Percentiles rank a stretch among this genome's conserved stretches.
Evolutionary conservation across 1,140 invertebrate species (phyloP).

Genomic region (Drosophila kurseongensis): DNA sequence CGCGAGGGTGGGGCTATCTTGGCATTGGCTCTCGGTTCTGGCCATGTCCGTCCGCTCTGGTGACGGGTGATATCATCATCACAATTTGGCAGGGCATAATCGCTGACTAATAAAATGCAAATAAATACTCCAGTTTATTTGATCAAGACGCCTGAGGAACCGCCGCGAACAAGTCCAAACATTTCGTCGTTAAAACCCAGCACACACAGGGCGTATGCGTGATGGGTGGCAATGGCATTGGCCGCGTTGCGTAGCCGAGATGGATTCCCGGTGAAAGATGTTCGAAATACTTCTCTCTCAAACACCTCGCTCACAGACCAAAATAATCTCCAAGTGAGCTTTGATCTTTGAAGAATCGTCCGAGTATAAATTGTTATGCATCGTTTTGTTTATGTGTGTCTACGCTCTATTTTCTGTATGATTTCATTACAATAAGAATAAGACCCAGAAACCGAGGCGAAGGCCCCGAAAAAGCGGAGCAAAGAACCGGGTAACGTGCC

Average conservation of each 20-base stretch:
- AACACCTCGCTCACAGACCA: not conserved
- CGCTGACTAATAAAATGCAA: constrained; percentile 74
- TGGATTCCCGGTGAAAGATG: constrained; percentile 2
- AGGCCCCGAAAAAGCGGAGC: constrained; percentile 33
- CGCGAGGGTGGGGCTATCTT: constrained; percentile 36
- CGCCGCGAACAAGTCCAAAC: not conserved
- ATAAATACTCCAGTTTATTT: constrained; percentile 65
- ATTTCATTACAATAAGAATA: constrained; percentile 55
- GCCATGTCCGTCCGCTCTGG: constrained; percentile 27
- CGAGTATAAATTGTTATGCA: constrained; percentile 38
- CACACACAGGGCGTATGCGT: constrained; percentile 25
- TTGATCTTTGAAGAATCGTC: constrained; percentile 59
- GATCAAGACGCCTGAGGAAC: constrained; percentile 35
- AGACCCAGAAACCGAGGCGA: constrained; percentile 35
- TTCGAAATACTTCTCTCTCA: not conserved
- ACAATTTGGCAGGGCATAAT: constrained; percentile 76
- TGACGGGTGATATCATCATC: constrained; percentile 75
- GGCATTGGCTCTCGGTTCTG: constrained; percentile 30
- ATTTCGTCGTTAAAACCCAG: constrained; percentile 4
- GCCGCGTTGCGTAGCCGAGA: constrained; percentile 5
- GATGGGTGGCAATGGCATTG: not conserved
- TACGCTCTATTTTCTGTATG: constrained; percentile 63
- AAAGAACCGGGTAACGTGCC: constrained; percentile 6
- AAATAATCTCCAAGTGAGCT: constrained; percentile 50
- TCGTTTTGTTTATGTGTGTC: constrained; percentile 30